These are phyloP conservation scores for Alsophila aescularia DNA, from an alignment of 2,888 invertebrate genomes.

Conservation along the genomic window DNA sequence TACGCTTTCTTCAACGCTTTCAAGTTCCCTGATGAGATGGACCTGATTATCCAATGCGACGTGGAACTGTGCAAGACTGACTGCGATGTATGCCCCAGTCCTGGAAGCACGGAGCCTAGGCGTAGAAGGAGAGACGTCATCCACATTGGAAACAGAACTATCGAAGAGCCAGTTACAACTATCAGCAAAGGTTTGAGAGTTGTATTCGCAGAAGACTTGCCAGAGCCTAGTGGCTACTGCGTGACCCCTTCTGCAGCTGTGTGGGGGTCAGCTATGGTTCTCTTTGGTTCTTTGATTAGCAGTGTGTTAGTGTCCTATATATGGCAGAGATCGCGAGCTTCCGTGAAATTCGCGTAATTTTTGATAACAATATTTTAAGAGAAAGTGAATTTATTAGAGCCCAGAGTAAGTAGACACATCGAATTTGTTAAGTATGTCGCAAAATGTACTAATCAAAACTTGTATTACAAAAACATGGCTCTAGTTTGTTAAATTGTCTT, in stretches of 20 bases:
- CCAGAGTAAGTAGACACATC: neutral
- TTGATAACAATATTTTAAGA: neutral
- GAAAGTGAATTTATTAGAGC: neutral
- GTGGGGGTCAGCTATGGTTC: conserved; percentile 84
- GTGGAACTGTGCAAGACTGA: conserved; percentile 92
- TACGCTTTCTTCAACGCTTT: conserved; percentile 92
- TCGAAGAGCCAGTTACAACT: conserved; percentile 83
- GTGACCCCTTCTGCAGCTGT: conserved; percentile 87
- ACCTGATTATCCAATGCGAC: conserved; percentile 91
- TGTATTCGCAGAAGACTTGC: conserved; percentile 88
- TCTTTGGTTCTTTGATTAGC: conserved; percentile 85
- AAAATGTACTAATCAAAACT: conserved; percentile 3
- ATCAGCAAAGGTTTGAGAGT: conserved; percentile 87
- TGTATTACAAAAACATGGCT: neutral
- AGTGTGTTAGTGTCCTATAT: conserved; percentile 70
- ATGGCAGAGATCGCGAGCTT: conserved; percentile 70
- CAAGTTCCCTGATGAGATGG: conserved; percentile 94
- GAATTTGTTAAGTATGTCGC: conserved; percentile 7
- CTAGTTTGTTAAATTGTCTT: no score
- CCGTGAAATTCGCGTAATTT: conserved; percentile 61
- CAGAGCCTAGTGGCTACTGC: conserved; percentile 81
- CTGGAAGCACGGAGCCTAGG: conserved; percentile 84
- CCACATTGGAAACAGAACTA: conserved; percentile 75
- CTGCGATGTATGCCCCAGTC: conserved; percentile 89
- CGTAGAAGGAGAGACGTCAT: conserved; percentile 75